Conservation (phyloP, 2,113 vertebrate genomes). For the Grus americana region DNA sequence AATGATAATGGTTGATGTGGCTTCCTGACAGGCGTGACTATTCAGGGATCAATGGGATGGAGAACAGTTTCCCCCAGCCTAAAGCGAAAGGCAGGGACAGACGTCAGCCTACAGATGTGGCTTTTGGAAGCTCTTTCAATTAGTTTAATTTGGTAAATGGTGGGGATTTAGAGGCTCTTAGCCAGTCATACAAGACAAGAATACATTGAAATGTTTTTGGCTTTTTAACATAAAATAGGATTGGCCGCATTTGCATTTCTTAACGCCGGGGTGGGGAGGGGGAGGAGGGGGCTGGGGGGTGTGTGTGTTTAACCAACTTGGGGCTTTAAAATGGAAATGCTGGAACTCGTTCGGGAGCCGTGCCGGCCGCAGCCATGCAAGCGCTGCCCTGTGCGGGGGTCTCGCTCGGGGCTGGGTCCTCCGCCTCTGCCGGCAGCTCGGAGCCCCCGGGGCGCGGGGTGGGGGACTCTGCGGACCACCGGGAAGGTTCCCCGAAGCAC, state of each 20-base stretch:
- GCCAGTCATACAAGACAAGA: slow-evolving; percentile 91
- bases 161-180: slow-evolving; percentile 96
- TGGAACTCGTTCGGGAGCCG: background rate
- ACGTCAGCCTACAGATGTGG: slow-evolving; percentile 97
- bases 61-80: slow-evolving; percentile 85
- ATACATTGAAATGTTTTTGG: slow-evolving; percentile 95
- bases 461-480: background rate
- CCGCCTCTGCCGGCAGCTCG: background rate
- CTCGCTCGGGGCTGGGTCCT: background rate
- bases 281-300: background rate
- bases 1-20: slow-evolving; percentile 99
- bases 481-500: background rate
- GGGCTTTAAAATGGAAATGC: slow-evolving; percentile 71
- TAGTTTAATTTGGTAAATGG: slow-evolving; percentile 99
- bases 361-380: background rate
- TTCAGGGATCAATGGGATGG: slow-evolving; percentile 97
- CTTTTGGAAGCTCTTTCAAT: slow-evolving; percentile 98
- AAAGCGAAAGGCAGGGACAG: slow-evolving; percentile 87
- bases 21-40: slow-evolving; percentile 99
- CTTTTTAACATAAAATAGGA: slow-evolving; percentile 93
- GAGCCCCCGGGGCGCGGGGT: background rate
- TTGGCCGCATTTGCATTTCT: slow-evolving; percentile 89
- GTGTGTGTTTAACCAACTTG: slow-evolving; percentile 60
- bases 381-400: background rate
- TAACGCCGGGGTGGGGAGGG: slow-evolving; percentile 33